These are phyloP conservation scores for Neogale vison DNA, from an alignment of 2,113 vertebrate genomes.

Conservation along the genomic window DNA sequence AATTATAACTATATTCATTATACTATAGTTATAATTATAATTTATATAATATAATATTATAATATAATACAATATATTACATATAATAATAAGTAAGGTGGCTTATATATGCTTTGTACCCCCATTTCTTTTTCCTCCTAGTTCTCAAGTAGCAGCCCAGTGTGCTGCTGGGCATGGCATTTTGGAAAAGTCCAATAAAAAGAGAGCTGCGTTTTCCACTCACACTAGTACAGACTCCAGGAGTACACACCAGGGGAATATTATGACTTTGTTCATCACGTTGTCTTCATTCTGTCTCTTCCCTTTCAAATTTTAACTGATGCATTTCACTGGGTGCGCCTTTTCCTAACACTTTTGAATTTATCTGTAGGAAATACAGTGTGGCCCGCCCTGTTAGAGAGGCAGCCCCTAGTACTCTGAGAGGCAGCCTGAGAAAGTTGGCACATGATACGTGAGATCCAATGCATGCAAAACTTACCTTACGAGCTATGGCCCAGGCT, in stretches of 20 bases:
- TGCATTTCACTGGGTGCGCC: neutral
- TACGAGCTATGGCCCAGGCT: neutral
- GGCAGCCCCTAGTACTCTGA: neutral
- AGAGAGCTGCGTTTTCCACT: neutral
- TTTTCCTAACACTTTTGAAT: neutral
- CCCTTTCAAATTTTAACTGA: neutral
- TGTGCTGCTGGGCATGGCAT: neutral
- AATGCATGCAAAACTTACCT: neutral
- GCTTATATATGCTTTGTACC: neutral
- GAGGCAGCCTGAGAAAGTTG: neutral
- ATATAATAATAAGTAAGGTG: neutral
- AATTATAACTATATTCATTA: no score
- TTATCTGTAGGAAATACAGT: neutral
- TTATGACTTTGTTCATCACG: neutral
- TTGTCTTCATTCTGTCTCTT: neutral
- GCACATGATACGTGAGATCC: neutral
- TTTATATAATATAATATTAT: no score
- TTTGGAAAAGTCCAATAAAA: conserved; percentile 9
- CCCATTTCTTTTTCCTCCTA: conserved; percentile 14
- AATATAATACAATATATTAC: no score
- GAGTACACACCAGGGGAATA: neutral
- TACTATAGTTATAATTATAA: no score
- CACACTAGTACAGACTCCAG: neutral
- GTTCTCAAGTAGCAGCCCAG: neutral
- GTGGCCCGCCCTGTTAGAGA: neutral